phyloP scores from a whole-genome alignment of 2,113 vertebrate genomes.

The Hemicordylus capensis region DNA sequence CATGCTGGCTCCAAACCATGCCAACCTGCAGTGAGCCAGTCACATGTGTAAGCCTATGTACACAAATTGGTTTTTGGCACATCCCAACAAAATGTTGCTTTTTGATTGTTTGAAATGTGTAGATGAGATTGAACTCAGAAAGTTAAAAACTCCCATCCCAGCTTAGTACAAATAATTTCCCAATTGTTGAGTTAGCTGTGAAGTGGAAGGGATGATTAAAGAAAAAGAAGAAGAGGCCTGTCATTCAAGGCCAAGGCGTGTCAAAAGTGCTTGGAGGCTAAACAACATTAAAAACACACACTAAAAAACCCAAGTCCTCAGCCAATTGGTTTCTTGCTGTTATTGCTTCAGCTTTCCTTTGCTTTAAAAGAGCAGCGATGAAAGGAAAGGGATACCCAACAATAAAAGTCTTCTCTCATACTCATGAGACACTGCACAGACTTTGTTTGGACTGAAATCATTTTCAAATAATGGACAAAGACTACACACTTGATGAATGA shows the following conservation, averaged over 20 bases:
- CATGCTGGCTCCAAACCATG: neutral
- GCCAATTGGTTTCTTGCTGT: neutral
- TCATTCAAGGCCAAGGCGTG: conserved; percentile 3
- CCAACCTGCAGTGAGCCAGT: neutral
- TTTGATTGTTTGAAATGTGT: neutral
- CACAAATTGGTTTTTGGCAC: neutral
- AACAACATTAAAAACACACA: no score
- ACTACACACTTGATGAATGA: neutral
- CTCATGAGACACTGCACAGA: neutral
- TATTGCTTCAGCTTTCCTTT: neutral
- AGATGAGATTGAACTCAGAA: conserved; percentile 24
- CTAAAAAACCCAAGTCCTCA: neutral
- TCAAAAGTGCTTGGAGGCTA: conserved; percentile 29
- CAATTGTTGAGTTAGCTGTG: conserved; percentile 52
- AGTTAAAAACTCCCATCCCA: conserved; percentile 47
- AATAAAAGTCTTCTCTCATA: neutral
- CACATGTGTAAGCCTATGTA: neutral
- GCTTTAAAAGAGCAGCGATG: conserved; percentile 1
- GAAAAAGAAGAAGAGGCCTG: neutral
- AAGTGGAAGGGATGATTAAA: neutral
- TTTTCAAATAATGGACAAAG: conserved; percentile 9
- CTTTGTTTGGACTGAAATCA: neutral
- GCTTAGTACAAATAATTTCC: conserved; percentile 63
- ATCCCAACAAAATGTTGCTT: neutral
- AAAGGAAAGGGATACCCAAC: neutral